A percentile compares a stretch with the other conserved stretches of the same genome.
These are phyloP conservation scores for Manis crassicaudata DNA, from an alignment of 2,797 vertebrate genomes.

Conservation along the genomic window DNA sequence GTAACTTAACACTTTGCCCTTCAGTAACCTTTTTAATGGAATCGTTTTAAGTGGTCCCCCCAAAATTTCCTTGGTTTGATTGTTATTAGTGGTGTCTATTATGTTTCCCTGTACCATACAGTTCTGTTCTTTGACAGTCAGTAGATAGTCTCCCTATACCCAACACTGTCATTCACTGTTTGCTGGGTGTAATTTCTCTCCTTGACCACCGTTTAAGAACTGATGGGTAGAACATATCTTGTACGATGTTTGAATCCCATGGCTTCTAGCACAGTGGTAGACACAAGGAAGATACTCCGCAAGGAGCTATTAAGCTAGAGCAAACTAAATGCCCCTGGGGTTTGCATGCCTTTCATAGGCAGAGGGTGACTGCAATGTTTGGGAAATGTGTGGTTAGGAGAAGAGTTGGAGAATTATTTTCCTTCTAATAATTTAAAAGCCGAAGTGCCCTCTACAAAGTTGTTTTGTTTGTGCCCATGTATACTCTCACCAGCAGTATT, in stretches of 20 bases:
- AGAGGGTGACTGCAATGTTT: not conserved
- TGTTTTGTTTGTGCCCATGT: not conserved
- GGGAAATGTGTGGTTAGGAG: not conserved
- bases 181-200: not conserved
- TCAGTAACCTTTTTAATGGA: not conserved
- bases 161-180: not conserved
- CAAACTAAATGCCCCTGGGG: not conserved
- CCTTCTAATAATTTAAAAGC: not conserved
- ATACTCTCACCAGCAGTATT: not conserved
- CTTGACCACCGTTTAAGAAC: not conserved
- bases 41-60: not conserved
- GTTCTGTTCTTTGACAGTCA: not conserved
- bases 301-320: not conserved
- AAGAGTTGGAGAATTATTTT: not conserved
- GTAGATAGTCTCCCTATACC: not conserved
- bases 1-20: not conserved
- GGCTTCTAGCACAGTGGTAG: not conserved
- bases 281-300: not conserved
- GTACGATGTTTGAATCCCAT: not conserved
- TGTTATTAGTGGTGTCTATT: not conserved
- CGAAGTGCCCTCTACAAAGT: not conserved
- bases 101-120: not conserved
- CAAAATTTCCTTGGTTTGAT: not conserved
- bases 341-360: not conserved
- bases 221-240: not conserved